Conservation (phyloP, 1,140 invertebrate genomes). For the Archegozetes longisetosus region DNA sequence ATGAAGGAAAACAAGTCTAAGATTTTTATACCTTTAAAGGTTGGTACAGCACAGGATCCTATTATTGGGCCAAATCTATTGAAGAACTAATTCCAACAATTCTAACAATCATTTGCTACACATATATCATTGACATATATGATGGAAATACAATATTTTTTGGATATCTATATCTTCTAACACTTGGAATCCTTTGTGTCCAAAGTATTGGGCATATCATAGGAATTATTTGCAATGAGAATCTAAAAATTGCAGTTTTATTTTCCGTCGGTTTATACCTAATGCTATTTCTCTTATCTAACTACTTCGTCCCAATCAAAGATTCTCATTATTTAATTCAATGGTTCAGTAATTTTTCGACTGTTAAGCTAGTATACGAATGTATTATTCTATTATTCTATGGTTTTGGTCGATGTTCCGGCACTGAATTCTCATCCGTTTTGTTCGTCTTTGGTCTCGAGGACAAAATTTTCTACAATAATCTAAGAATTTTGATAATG, state of each 20-base stretch:
- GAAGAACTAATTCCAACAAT: slow-evolving; percentile 25
- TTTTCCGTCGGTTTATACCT: not conserved
- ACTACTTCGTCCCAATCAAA: not conserved
- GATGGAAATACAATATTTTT: not conserved
- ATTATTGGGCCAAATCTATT: slow-evolving; percentile 26
- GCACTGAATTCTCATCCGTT: not conserved
- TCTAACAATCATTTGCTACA: not conserved
- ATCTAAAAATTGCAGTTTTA: not conserved
- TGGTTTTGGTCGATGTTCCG: slow-evolving; percentile 7
- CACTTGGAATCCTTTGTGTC: not conserved
- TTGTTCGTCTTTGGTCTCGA: not conserved
- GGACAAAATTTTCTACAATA: not conserved
- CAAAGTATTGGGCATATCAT: not conserved
- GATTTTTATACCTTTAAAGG: slow-evolving; percentile 3
- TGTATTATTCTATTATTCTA: not conserved
- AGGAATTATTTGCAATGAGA: not conserved
- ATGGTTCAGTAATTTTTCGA: not conserved
- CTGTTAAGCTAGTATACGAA: not conserved
- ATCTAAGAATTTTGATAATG: not conserved
- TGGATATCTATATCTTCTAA: not conserved
- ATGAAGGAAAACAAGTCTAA: not conserved
- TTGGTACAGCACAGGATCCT: slow-evolving; percentile 24
- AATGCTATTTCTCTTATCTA: not conserved
- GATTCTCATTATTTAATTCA: slow-evolving; percentile 1
- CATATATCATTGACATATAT: slow-evolving; percentile 2